Conservation (phyloP, 2,888 invertebrate genomes). For the Nematopogon swammerdamellus region DNA sequence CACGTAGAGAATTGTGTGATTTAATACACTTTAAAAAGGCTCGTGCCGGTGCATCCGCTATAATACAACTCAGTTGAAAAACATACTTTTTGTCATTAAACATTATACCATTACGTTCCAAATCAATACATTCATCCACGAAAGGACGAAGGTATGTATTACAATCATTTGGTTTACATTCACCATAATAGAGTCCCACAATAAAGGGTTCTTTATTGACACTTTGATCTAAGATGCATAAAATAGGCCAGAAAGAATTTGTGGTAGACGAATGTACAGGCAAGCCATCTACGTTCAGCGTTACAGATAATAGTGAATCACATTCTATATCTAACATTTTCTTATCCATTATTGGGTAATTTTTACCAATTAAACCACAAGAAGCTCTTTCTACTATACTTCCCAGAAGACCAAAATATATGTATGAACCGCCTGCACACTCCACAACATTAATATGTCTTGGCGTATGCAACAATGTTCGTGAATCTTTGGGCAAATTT, state of each 20-base stretch:
- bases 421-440: neutral
- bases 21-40: slow-evolving; percentile 8
- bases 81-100: slow-evolving; percentile 2
- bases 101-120: slow-evolving; percentile 5
- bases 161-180: slow-evolving; percentile 4
- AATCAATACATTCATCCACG: slow-evolving; percentile 4
- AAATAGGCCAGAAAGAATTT: slow-evolving; percentile 1
- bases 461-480: slow-evolving; percentile 1
- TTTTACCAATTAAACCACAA: neutral
- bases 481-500: slow-evolving; percentile 1
- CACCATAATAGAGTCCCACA: slow-evolving; percentile 3
- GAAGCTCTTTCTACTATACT: slow-evolving; percentile 1
- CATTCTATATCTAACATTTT: neutral
- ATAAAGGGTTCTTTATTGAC: slow-evolving; percentile 6
- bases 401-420: neutral
- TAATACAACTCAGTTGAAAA: slow-evolving; percentile 5
- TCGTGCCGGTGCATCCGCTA: slow-evolving; percentile 6
- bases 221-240: slow-evolving; percentile 4
- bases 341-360: slow-evolving; percentile 3
- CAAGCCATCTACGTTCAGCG: slow-evolving; percentile 6
- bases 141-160: slow-evolving; percentile 4
- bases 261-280: slow-evolving; percentile 2
- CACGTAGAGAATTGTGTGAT: slow-evolving; percentile 8
- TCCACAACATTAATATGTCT: neutral
- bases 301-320: slow-evolving; percentile 4